phyloP scores from a whole-genome alignment of 2,888 invertebrate species.

The Euplexia lucipara region DNA sequence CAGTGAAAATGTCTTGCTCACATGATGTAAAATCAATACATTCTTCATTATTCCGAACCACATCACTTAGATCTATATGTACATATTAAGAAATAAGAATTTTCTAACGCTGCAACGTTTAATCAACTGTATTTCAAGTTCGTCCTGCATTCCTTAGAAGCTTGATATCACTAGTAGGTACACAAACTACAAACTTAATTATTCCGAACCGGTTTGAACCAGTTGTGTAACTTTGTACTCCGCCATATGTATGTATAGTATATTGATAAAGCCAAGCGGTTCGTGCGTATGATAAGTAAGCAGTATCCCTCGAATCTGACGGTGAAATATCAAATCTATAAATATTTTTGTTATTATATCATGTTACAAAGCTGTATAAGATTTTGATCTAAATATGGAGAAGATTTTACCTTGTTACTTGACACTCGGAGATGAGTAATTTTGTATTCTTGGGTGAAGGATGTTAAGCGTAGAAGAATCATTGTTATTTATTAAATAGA shows the following conservation, averaged over 20 bases:
- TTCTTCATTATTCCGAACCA: neutral
- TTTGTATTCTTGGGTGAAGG: neutral
- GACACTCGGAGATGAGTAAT: slow-evolving; percentile 8
- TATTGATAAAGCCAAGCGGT: slow-evolving; percentile 22
- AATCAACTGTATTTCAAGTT: slow-evolving; percentile 41
- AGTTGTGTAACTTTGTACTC: slow-evolving; percentile 47
- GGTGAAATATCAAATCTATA: slow-evolving; percentile 12
- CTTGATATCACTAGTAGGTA: slow-evolving; percentile 30
- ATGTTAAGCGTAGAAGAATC: neutral
- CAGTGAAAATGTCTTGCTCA: neutral
- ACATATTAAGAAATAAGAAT: too few species aligned
- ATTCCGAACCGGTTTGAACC: slow-evolving; percentile 48
- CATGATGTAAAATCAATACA: neutral
- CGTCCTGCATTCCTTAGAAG: slow-evolving; percentile 31
- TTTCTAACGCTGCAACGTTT: slow-evolving; percentile 10
- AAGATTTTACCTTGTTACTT: slow-evolving; percentile 9
- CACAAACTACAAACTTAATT: slow-evolving; percentile 46
- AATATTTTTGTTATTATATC: slow-evolving; percentile 28
- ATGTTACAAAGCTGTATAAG: slow-evolving; percentile 10
- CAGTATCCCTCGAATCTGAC: slow-evolving; percentile 13
- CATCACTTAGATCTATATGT: neutral
- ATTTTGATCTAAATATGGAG: slow-evolving; percentile 18
- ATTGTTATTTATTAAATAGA: neutral
- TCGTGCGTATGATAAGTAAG: slow-evolving; percentile 8
- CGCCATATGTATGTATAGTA: neutral